phyloP scores from a whole-genome alignment of 2,797 vertebrate species.

The Bufotes viridis region DNA sequence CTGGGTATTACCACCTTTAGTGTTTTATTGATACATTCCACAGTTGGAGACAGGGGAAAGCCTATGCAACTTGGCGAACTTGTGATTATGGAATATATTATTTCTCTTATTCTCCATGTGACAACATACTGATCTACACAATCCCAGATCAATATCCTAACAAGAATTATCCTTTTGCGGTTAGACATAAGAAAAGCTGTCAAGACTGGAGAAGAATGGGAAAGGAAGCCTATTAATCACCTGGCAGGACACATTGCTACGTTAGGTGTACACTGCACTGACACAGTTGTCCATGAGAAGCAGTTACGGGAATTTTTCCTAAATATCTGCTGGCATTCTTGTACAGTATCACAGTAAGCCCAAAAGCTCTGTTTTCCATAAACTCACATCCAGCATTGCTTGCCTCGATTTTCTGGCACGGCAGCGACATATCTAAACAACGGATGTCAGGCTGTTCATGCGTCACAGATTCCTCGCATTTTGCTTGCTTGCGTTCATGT shows the following conservation, averaged over 20 bases:
- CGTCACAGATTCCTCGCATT: conserved; percentile 60
- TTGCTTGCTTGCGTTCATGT: conserved; percentile 59
- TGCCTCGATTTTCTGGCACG: conserved; percentile 55
- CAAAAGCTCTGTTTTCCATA: conserved; percentile 55
- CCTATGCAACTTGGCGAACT: not conserved
- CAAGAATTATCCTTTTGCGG: not conserved
- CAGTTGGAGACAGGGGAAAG: too few species aligned
- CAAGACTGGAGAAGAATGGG: not conserved
- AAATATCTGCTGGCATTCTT: conserved; percentile 53
- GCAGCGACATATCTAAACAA: conserved; percentile 53
- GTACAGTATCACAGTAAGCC: conserved; percentile 45
- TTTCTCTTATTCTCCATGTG: not conserved
- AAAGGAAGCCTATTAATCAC: not conserved
- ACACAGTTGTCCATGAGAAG: conserved; percentile 29
- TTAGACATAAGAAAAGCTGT: not conserved
- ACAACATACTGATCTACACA: not conserved
- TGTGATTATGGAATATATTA: not conserved
- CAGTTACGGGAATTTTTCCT: not conserved
- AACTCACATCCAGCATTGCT: conserved; percentile 47
- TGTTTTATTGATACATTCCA: too few species aligned
- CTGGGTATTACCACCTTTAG: too few species aligned
- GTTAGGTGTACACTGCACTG: not conserved
- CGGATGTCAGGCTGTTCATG: conserved; percentile 55
- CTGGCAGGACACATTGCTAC: conserved; percentile 12
- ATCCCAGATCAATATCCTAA: not conserved